Base-by-base conservation (phyloP, 2,888 invertebrate genomes). In the Oscheius sp. region DNA sequence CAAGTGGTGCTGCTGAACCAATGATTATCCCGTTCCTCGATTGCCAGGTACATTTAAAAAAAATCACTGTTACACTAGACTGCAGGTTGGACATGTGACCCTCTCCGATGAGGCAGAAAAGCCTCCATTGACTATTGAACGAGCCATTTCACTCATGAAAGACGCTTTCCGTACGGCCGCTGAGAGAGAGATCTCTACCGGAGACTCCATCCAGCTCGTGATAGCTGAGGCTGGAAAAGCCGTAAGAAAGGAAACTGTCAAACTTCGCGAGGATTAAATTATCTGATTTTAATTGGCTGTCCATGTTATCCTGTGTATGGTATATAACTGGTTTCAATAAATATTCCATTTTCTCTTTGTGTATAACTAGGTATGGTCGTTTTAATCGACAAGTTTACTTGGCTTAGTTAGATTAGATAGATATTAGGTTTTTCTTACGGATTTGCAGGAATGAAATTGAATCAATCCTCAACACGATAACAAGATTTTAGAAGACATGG, bases 81-180 rank as follows among this genome's bases (percentile, higher is more conserved):
- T 87, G 55, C 84, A 91, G 91, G 91, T 97, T 87, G 96, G 94
- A 1, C 90, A 91, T 75, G 92, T 93, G 86, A 97, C 97, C 87
- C 92, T 92, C 90, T 91, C 92, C 84, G 91, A 88, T 0, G 90
- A 74, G 2, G 82, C 84, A n/a, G 90, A 89, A 1, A 71, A 71
- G 10, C 80, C 79, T 6, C 90, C 92, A 0, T 87, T 96, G 15
- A 90, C 92, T 0, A 88, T 91, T 83, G 95, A 95, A 66, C 92
- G 92, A 83, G 96, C 96, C 0, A 87, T 94, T 12, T 90, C 91
- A 4, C 90, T 97, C 34, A 89, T 96, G 46, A 95, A 78, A 85
- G 98, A 99, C 89, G 93, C 94, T 0, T 99, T 98, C 87, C 94
- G 95, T 81, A 94, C 96, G 65, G 97, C 97, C 3, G 94, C 96